A percentile compares a stretch with the other conserved stretches of the same genome.
These are phyloP conservation scores for Temnothorax rugatulus DNA, from an alignment of 2,888 invertebrate genomes.

Conservation along the genomic window DNA sequence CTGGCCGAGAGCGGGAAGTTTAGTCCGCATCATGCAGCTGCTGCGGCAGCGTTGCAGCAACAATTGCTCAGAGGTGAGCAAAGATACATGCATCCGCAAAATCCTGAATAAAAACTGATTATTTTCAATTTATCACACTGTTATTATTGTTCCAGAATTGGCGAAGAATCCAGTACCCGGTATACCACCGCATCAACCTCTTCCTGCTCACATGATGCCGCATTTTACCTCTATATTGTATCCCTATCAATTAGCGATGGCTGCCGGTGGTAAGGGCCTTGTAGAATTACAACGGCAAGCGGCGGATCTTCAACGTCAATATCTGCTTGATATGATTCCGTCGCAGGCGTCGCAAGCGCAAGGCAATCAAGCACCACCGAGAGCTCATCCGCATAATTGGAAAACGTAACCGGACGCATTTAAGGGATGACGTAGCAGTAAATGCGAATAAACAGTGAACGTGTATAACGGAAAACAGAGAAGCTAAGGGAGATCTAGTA, in stretches of 20 bases:
- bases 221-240: slow-evolving; percentile 95
- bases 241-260: slow-evolving; percentile 96
- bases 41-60: slow-evolving; percentile 94
- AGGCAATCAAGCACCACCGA: slow-evolving; percentile 84
- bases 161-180: slow-evolving; percentile 84
- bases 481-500: not conserved
- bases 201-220: slow-evolving; percentile 94
- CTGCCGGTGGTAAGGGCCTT: slow-evolving; percentile 87
- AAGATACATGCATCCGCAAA: not conserved
- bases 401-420: slow-evolving; percentile 88
- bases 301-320: slow-evolving; percentile 96
- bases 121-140: not conserved
- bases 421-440: slow-evolving; percentile 62
- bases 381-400: slow-evolving; percentile 88
- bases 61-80: slow-evolving; percentile 92
- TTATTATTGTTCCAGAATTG: slow-evolving; percentile 77
- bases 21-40: slow-evolving; percentile 88
- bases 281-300: slow-evolving; percentile 94
- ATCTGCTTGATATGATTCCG: slow-evolving; percentile 98
- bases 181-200: slow-evolving; percentile 88
- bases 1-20: slow-evolving; percentile 86
- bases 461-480: slow-evolving; percentile 61
- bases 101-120: not conserved
- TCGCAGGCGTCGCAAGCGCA: slow-evolving; percentile 87
- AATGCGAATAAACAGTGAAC: slow-evolving; percentile 66